Evolutionary conservation across 1,140 invertebrate genomes (phyloP).

Genomic region (Triops cancriformis): DNA sequence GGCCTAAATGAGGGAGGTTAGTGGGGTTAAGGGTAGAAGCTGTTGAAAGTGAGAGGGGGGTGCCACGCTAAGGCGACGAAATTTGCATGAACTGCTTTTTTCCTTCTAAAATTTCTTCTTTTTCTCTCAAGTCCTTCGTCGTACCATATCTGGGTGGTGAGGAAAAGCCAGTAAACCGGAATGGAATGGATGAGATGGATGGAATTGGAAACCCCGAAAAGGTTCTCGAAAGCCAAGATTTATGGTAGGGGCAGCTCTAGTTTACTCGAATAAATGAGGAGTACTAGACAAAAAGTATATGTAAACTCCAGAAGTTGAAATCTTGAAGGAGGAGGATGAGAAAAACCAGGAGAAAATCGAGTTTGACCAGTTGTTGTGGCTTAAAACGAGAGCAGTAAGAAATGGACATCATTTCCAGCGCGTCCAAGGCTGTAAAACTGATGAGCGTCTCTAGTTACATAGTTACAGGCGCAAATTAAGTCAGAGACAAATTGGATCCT

Average conservation of each 20-base stretch:
- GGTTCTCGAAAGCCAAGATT: background rate
- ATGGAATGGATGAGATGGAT: background rate
- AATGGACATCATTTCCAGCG: too few species aligned
- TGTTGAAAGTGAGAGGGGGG: background rate
- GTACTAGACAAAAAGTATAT: background rate
- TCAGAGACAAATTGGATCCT: too few species aligned
- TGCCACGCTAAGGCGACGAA: background rate
- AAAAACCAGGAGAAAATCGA: too few species aligned
- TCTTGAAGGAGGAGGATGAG: too few species aligned
- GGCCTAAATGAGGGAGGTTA: background rate
- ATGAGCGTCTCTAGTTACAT: too few species aligned
- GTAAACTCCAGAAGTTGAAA: background rate
- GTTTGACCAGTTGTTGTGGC: too few species aligned
- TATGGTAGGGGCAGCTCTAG: slow-evolving; percentile 12
- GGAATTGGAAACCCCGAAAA: background rate
- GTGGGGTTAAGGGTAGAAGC: background rate
- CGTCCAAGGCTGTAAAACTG: too few species aligned
- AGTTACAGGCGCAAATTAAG: too few species aligned
- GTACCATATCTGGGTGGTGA: background rate
- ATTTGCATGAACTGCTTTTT: background rate
- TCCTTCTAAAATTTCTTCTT: background rate
- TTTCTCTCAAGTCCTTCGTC: background rate
- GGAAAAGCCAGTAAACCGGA: background rate
- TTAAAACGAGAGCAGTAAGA: too few species aligned
- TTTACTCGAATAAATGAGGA: background rate